A percentile compares a stretch with the other conserved stretches of the same genome.
Evolutionary conservation across 92 coral and sea anemone species (phyloP).

Genomic region (Palythoa caribaeorum): DNA sequence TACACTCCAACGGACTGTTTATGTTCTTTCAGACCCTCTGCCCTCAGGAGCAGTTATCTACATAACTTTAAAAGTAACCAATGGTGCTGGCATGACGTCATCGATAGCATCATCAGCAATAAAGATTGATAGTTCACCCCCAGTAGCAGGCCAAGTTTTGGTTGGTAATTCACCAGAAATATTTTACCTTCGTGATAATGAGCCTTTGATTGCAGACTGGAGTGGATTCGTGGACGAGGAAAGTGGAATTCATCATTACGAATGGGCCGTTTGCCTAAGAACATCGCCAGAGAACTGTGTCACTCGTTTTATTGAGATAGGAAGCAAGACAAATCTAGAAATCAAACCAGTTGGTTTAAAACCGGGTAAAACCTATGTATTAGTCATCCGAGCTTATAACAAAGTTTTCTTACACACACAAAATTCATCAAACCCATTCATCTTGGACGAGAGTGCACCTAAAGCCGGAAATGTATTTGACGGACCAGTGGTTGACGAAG

Average conservation of each 20-base stretch:
- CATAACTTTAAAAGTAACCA: conserved; percentile 69
- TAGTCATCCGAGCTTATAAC: conserved; percentile 87
- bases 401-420: conserved; percentile 73
- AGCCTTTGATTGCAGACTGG: conserved; percentile 76
- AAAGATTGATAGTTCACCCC: conserved; percentile 82
- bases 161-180: conserved; percentile 71
- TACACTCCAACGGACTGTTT: conserved; percentile 1
- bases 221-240: conserved; percentile 85
- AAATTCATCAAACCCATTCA: conserved; percentile 80
- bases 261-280: conserved; percentile 82
- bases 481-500: conserved; percentile 60
- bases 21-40: conserved; percentile 68
- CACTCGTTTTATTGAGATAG: conserved; percentile 71
- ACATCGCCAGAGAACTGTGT: conserved; percentile 65
- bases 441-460: conserved; percentile 69
- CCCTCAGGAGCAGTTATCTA: conserved; percentile 70
- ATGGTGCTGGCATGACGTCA: conserved; percentile 84
- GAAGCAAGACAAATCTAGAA: conserved; percentile 57
- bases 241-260: conserved; percentile 82
- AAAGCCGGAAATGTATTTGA: conserved; percentile 82
- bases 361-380: conserved; percentile 79
- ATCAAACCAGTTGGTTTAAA: conserved; percentile 73
- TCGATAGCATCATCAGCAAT: conserved; percentile 61
- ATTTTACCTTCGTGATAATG: conserved; percentile 69
- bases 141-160: conserved; percentile 69